Percentiles rank a stretch among this genome's conserved stretches.
Conservation (phyloP, 2,113 vertebrate species). For the Tragelaphus scriptus region DNA sequence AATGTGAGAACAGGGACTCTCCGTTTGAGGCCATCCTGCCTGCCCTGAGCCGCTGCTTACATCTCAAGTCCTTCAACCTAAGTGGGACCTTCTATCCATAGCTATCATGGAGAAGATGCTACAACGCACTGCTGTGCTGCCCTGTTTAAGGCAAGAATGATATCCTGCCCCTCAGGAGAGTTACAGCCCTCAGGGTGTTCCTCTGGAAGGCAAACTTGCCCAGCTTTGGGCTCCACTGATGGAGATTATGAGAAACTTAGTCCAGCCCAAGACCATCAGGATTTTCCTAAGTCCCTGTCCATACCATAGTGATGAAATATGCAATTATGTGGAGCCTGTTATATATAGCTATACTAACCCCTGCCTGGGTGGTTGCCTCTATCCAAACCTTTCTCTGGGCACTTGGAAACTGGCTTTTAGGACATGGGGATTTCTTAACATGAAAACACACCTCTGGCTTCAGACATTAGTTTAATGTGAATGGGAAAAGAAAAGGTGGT, state of each 20-base stretch:
- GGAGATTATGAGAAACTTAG: not conserved
- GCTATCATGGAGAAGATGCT: not conserved
- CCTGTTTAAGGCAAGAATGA: not conserved
- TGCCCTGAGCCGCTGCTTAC: not conserved
- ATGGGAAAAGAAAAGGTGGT: not conserved
- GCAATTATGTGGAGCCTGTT: rapidly evolving
- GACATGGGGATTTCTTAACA: rapidly evolving
- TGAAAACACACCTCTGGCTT: not conserved
- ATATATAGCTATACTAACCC: rapidly evolving
- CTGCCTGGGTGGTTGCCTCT: not conserved
- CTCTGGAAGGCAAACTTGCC: rapidly evolving
- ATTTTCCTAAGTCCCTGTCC: not conserved
- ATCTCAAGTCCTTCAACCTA: not conserved
- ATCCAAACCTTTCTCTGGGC: not conserved
- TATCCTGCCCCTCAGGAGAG: not conserved
- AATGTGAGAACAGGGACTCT: not conserved
- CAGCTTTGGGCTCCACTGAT: not conserved
- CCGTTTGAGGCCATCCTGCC: not conserved
- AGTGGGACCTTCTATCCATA: not conserved
- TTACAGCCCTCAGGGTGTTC: not conserved
- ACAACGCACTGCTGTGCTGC: rapidly evolving
- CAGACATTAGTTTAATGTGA: not conserved
- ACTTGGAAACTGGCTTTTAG: not conserved
- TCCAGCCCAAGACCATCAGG: not conserved
- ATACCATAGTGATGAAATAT: rapidly evolving